Evolutionary conservation across 1,140 invertebrate species (phyloP), one percentile per base, ranked within the genome.

Genomic region (Mizuhopecten yessoensis): DNA sequence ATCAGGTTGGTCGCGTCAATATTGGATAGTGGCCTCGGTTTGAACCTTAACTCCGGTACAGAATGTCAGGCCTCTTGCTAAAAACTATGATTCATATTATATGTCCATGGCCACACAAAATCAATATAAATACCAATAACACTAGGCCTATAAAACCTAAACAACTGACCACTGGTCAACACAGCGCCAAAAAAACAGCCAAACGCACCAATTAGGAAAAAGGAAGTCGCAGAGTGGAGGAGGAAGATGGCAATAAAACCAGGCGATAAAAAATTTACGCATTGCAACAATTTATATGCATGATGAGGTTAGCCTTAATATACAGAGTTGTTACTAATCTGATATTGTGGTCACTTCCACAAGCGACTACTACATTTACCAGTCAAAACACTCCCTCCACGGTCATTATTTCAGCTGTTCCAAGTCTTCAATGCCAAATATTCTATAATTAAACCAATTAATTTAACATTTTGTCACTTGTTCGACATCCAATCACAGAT

Each of bases 41-140:
- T 75, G 57, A 75, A 75, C 57, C 57, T 75, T 7, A 75, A 75
- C 57, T 75, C n/a, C 23, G 3, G 23, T 29, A 75, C n/a, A 29
- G 57, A 29, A 75, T 75, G 57, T 75, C 57, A 75, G 57, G 17
- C 57, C 29, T 23, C 57, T 75, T 75, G 57, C 57, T 75, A 75
- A 75, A 75, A 75, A 75, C 57, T 75, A 75, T 75, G 57, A 75
- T 75, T 75, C 57, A 75, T 75, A 75, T 75, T 75, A 75, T n/a
- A 75, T 75, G 57, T 75, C 57, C 57, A 75, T 75, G 57, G 57
- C 57, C 57, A 75, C 57, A 29, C 57, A 75, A 75, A 75, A 75
- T 75, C 57, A 75, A 75, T 75, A 75, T 75, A 75, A 29, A 75
- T 75, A 75, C 57, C 57, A 75, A 75, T 75, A 75, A 75, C 57